These are phyloP conservation scores for Leptopilina myrica DNA, from an alignment of 2,888 invertebrate genomes.

Conservation along the genomic window DNA sequence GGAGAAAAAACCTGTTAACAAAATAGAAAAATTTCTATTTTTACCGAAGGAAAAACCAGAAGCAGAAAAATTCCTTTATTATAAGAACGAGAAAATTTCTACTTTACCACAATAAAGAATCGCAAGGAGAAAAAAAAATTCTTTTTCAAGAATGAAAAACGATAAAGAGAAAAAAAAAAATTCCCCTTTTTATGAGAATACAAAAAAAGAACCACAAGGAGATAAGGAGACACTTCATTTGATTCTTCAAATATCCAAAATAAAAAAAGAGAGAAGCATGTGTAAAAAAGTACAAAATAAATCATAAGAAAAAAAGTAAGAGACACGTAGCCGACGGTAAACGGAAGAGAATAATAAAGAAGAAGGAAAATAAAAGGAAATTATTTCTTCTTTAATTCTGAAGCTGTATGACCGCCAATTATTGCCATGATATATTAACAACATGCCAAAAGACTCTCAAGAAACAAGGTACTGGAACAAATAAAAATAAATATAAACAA, in stretches of 20 bases:
- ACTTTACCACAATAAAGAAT: no score
- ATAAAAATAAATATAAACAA: neutral
- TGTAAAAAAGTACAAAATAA: conserved; percentile 33
- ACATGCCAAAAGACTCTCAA: conserved; percentile 4
- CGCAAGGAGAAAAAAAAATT: no score
- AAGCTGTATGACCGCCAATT: neutral
- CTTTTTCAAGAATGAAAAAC: neutral
- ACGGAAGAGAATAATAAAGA: neutral
- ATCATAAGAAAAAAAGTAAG: conserved; percentile 5
- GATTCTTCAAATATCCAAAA: neutral
- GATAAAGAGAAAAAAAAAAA: neutral
- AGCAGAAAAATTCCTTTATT: no score
- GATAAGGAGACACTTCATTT: neutral
- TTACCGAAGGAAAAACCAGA: no score
- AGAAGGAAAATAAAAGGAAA: neutral
- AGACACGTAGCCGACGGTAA: neutral
- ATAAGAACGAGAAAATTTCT: no score
- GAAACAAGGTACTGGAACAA: neutral
- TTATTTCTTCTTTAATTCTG: neutral
- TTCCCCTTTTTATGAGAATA: no score
- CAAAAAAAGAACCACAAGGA: neutral
- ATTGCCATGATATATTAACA: neutral
- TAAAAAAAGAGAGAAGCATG: neutral
- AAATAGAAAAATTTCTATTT: no score
- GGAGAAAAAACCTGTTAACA: no score